A percentile compares a stretch with the other conserved stretches of the same genome.
Evolutionary conservation across 1,140 invertebrate genomes (phyloP).

Genomic region (Monomorium pharaonis): DNA sequence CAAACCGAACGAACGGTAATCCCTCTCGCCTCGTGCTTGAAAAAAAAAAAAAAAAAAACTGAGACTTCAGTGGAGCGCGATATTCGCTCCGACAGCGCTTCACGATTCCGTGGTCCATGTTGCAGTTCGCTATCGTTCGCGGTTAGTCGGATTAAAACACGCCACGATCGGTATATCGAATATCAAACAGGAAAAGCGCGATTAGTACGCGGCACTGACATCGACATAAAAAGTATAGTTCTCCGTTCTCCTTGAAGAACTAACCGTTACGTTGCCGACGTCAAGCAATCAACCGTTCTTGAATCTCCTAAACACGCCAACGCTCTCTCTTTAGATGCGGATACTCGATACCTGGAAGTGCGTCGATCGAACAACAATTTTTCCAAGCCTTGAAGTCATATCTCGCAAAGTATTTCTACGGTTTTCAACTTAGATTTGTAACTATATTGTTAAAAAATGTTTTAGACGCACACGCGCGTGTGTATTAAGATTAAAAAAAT

Average conservation of each 20-base stretch:
- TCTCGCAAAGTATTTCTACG: background rate
- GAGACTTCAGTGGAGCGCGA: slow-evolving; percentile 15
- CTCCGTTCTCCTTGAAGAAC: slow-evolving; percentile 13
- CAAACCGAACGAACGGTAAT: too few relatives aligned
- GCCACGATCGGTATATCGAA: slow-evolving; percentile 66
- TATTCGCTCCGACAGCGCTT: slow-evolving; percentile 51
- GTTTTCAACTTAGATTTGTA: background rate
- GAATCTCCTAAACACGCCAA: background rate
- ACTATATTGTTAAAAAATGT: background rate
- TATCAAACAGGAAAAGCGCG: slow-evolving; percentile 61
- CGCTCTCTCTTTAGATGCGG: background rate
- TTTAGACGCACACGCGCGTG: background rate
- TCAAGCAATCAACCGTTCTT: background rate
- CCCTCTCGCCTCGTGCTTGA: background rate
- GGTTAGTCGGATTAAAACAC: slow-evolving; percentile 77
- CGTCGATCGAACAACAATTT: background rate
- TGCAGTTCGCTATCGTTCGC: slow-evolving; percentile 73
- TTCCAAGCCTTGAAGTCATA: background rate
- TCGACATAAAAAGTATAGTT: slow-evolving; percentile 22
- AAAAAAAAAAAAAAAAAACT: background rate
- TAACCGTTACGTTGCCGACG: slow-evolving; percentile 26
- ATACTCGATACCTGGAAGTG: background rate
- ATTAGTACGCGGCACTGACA: background rate
- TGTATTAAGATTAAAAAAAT: too few relatives aligned
- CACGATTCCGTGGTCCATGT: slow-evolving; percentile 40